Conservation (phyloP, 1,140 invertebrate genomes). For the Lepeophtheirus salmonis region DNA sequence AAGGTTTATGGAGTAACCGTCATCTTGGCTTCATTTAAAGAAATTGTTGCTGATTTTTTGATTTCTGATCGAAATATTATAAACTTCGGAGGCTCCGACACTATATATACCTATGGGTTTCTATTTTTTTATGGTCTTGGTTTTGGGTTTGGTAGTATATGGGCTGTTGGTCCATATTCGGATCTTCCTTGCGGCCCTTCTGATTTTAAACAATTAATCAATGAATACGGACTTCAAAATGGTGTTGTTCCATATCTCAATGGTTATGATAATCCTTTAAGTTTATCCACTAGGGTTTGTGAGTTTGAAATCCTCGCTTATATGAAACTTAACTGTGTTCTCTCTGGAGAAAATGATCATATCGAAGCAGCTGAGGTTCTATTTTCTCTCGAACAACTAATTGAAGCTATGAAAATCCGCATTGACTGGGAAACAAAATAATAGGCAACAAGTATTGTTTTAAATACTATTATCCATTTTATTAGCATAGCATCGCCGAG, state of each 20-base stretch:
- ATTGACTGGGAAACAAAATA: neutral
- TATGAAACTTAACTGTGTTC: neutral
- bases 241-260: neutral
- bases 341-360: neutral
- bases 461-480: no score
- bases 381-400: neutral
- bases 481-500: no score
- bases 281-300: neutral
- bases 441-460: neutral
- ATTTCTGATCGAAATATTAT: neutral
- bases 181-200: neutral
- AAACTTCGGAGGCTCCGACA: neutral
- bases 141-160: neutral
- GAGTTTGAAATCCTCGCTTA: neutral
- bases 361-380: neutral
- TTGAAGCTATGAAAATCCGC: neutral
- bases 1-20: neutral
- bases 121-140: neutral
- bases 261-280: neutral
- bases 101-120: neutral
- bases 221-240: neutral
- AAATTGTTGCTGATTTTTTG: neutral
- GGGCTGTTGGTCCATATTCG: neutral
- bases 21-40: neutral
- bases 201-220: neutral